Conservation (phyloP, 2,888 invertebrate genomes). For the Iphiclides podalirius region DNA sequence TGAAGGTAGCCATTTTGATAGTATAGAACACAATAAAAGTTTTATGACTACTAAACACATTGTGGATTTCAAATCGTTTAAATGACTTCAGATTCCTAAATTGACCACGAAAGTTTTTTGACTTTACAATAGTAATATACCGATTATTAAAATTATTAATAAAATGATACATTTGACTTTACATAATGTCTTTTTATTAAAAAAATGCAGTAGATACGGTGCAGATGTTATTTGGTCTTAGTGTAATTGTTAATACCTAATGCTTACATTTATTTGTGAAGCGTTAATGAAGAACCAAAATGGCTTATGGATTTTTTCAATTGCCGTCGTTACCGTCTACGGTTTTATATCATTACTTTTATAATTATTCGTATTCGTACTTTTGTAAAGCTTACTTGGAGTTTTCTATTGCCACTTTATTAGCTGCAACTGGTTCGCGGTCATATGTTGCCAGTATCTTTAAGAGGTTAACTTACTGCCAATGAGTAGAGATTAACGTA, state of each 20-base stretch:
- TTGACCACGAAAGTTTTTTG: constrained; percentile 22
- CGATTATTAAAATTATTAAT: constrained; percentile 11
- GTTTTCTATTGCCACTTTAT: constrained; percentile 27
- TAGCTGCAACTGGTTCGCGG: constrained; percentile 24
- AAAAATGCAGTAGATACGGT: constrained; percentile 4
- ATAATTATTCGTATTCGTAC: constrained; percentile 41
- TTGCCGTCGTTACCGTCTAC: constrained; percentile 53
- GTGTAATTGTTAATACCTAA: not conserved
- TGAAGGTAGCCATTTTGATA: constrained; percentile 6
- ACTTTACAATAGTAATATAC: constrained; percentile 23
- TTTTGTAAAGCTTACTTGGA: constrained; percentile 36
- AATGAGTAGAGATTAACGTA: constrained; percentile 55
- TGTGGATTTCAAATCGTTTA: constrained; percentile 2
- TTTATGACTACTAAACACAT: constrained; percentile 11
- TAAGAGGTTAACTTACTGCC: constrained; percentile 48
- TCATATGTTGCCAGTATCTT: constrained; percentile 51
- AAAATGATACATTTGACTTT: constrained; percentile 9
- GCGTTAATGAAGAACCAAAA: constrained; percentile 12
- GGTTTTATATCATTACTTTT: constrained; percentile 68
- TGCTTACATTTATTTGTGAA: constrained; percentile 7
- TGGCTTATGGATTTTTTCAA: constrained; percentile 25
- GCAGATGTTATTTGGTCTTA: constrained; percentile 5
- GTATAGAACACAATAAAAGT: constrained; percentile 1
- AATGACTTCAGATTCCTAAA: constrained; percentile 19
- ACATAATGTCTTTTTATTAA: constrained; percentile 4